Evolutionary conservation across 2,888 invertebrate genomes (phyloP).

Genomic region (Caenorhabditis sinica): DNA sequence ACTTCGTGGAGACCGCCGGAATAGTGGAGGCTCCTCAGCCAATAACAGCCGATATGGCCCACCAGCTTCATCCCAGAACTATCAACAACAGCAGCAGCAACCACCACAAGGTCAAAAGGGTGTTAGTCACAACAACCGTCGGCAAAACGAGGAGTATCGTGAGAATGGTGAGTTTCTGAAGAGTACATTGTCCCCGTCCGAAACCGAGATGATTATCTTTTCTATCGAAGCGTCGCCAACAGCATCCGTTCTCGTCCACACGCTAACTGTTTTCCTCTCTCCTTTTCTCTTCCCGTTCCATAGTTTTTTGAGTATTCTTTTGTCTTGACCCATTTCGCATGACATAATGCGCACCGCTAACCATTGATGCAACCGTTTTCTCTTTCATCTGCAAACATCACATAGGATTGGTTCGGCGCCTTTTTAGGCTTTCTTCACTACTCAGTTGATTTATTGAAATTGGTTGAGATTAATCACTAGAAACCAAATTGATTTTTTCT

Average conservation of each 20-base stretch:
- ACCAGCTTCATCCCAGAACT: constrained; percentile 9
- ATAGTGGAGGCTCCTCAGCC: constrained; percentile 44
- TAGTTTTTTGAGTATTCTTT: constrained; percentile 45
- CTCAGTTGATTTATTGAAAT: constrained; percentile 37
- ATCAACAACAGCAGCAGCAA: constrained; percentile 23
- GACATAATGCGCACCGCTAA: constrained; percentile 56
- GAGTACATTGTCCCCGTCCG: constrained; percentile 7
- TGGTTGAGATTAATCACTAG: neutral
- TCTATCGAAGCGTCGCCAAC: constrained; percentile 1
- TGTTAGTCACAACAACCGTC: constrained; percentile 32
- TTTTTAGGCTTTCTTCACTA: constrained; percentile 2
- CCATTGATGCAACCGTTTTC: constrained; percentile 58
- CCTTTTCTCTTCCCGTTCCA: constrained; percentile 26
- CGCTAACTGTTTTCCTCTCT: constrained; percentile 12
- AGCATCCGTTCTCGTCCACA: constrained; percentile 22
- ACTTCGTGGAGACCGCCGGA: constrained; percentile 61
- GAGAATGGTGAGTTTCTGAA: constrained; percentile 46
- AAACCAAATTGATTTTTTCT: constrained; percentile 6
- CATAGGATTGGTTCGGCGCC: constrained; percentile 17
- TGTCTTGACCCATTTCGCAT: constrained; percentile 64
- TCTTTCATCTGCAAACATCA: constrained; percentile 49
- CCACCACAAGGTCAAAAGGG: constrained; percentile 40
- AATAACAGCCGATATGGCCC: constrained; percentile 49
- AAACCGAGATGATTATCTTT: constrained; percentile 41
- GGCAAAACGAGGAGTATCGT: constrained; percentile 55